Conservation (phyloP, 2,888 invertebrate species). For the Eupithecia inturbata region DNA sequence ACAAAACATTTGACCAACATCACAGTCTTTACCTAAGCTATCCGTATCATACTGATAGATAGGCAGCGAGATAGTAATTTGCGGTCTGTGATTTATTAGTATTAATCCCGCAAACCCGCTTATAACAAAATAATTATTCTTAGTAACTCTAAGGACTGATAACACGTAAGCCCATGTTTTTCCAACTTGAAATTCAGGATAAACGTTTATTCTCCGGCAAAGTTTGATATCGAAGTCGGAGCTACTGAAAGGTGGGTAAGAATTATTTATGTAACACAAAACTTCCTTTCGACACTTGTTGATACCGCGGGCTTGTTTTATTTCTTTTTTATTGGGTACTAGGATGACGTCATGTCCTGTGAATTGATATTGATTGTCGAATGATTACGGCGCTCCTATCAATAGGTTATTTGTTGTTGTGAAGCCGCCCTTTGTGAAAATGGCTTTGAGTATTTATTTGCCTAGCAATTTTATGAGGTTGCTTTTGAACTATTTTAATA, state of each 20-base stretch:
- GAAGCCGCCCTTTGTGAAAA: background rate
- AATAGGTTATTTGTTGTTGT: background rate
- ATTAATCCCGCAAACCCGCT: too few species aligned
- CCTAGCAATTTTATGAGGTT: background rate
- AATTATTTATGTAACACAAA: constrained; percentile 42
- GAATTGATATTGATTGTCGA: constrained; percentile 12
- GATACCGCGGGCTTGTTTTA: constrained; percentile 27
- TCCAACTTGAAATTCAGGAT: constrained; percentile 31
- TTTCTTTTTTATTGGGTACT: constrained; percentile 26
- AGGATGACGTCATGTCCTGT: constrained; percentile 14
- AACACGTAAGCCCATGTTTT: constrained; percentile 22
- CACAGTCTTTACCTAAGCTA: too few species aligned
- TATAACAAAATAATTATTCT: too few species aligned
- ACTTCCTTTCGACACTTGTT: constrained; percentile 43
- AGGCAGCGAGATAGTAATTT: too few species aligned
- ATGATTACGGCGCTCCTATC: constrained; percentile 1
- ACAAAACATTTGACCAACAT: too few species aligned
- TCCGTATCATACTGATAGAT: too few species aligned
- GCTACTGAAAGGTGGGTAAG: constrained; percentile 27
- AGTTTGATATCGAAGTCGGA: constrained; percentile 33
- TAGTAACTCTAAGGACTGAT: too few species aligned
- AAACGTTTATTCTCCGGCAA: constrained; percentile 42
- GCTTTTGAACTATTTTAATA: background rate
- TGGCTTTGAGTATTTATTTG: too few species aligned
- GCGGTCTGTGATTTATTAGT: too few species aligned